Evolutionary conservation across 64 coral and sea anemone species (phyloP).

Genomic region (Montipora foliosa): DNA sequence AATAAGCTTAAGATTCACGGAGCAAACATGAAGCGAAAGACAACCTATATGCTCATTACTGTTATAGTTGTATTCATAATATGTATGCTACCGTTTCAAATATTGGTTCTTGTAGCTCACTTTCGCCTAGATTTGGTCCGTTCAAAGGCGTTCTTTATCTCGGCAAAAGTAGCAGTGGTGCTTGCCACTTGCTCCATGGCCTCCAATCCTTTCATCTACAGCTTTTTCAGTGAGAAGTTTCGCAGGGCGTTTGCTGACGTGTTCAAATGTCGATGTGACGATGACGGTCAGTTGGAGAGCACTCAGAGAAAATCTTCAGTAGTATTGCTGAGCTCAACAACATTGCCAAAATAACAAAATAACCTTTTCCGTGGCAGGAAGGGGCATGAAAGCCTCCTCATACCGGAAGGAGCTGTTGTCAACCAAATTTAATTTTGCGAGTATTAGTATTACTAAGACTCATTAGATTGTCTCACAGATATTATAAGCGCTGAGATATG

Average conservation of each 20-base stretch:
- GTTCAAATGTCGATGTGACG: slow-evolving; percentile 68
- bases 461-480: too few species aligned
- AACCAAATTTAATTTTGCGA: neutral
- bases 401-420: too few species aligned
- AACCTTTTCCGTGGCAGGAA: neutral
- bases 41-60: slow-evolving; percentile 84
- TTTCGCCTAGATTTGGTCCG: slow-evolving; percentile 1
- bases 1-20: neutral
- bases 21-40: slow-evolving; percentile 79
- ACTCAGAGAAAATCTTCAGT: neutral
- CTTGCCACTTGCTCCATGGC: slow-evolving; percentile 64
- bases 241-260: slow-evolving; percentile 77
- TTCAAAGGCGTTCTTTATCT: neutral
- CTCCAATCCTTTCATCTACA: slow-evolving; percentile 91
- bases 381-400: neutral
- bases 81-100: slow-evolving; percentile 83
- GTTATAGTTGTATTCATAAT: slow-evolving; percentile 78
- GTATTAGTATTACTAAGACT: too few species aligned
- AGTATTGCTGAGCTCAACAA: slow-evolving; percentile 14
- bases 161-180: neutral
- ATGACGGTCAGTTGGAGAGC: neutral
- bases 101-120: slow-evolving; percentile 20
- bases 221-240: slow-evolving; percentile 93
- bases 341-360: neutral
- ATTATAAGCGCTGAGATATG: too few species aligned